A percentile compares a stretch with the other conserved stretches of the same genome.
Evolutionary conservation across 2,113 vertebrate species (phyloP).

Genomic region (Grammomys surdaster): DNA sequence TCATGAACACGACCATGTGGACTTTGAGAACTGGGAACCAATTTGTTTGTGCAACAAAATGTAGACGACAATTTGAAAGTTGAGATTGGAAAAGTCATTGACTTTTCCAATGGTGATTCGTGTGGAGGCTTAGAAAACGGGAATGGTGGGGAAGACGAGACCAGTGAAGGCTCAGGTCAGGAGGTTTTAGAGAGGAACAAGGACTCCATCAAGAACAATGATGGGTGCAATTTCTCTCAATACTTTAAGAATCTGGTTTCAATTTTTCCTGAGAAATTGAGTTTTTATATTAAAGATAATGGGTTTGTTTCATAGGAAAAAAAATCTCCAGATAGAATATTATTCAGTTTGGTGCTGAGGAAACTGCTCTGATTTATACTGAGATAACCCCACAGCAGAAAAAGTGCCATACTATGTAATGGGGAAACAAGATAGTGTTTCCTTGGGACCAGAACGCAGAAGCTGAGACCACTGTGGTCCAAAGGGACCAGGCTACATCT

Average conservation of each 20-base stretch:
- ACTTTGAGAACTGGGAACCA: background rate
- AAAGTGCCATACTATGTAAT: background rate
- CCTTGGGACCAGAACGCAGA: background rate
- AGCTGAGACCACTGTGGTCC: background rate
- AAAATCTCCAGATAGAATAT: background rate
- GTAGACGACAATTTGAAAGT: background rate
- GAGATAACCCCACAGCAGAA: background rate
- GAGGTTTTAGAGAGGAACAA: background rate
- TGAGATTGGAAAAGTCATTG: background rate
- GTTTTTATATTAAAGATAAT: background rate
- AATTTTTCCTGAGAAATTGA: background rate
- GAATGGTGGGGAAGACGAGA: background rate
- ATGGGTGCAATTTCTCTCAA: background rate
- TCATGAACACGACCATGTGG: background rate
- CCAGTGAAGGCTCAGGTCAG: background rate
- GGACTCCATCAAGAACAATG: background rate
- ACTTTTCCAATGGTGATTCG: no score
- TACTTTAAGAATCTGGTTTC: background rate
- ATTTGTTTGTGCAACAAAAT: background rate
- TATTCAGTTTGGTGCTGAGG: background rate
- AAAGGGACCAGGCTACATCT: background rate
- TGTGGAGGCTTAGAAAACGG: no score
- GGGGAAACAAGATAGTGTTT: background rate
- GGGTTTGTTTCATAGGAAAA: background rate
- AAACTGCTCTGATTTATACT: no score